Percentiles rank a stretch among this genome's conserved stretches.
Conservation (phyloP, 1,140 invertebrate species). For the Choristoneura fumiferana region DNA sequence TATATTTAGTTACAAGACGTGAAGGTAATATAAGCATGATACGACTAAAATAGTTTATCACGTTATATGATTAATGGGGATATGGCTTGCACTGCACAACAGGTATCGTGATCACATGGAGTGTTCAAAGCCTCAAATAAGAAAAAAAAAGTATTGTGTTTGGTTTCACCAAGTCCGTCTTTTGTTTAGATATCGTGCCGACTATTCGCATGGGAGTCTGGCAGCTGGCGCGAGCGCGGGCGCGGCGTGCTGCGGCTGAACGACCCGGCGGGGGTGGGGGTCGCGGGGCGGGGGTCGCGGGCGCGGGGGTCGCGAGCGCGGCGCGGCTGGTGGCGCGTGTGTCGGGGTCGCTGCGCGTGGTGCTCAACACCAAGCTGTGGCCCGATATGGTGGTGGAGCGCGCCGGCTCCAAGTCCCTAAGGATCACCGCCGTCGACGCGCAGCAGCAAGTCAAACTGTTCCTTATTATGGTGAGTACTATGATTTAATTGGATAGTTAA, state of each 20-base stretch:
- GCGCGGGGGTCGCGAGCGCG: conserved; percentile 89
- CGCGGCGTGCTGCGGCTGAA: conserved; percentile 93
- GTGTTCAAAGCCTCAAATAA: too few species aligned
- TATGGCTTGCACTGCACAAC: too few species aligned
- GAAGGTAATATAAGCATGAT: too few species aligned
- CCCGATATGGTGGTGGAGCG: conserved; percentile 94
- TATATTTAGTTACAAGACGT: too few species aligned
- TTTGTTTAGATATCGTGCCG: conserved; percentile 89
- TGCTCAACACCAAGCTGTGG: conserved; percentile 97
- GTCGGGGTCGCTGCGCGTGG: conserved; percentile 91
- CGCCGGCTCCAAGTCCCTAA: conserved; percentile 91
- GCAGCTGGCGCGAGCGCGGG: conserved; percentile 93
- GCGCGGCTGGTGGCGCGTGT: conserved; percentile 90
- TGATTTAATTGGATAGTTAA: background rate
- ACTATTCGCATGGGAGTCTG: conserved; percentile 92
- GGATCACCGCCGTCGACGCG: conserved; percentile 92
- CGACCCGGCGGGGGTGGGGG: conserved; percentile 81
- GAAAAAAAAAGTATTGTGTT: too few species aligned
- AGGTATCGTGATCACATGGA: too few species aligned
- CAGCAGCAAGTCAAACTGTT: conserved; percentile 92
- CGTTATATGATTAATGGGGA: too few species aligned
- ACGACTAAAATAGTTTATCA: too few species aligned
- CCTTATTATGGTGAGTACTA: conserved; percentile 84
- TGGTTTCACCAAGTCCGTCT: too few species aligned
- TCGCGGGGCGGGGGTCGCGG: conserved; percentile 84